These are phyloP conservation scores for Leptocoma aspasia DNA, from an alignment of 2,113 vertebrate species.

Conservation along the genomic window DNA sequence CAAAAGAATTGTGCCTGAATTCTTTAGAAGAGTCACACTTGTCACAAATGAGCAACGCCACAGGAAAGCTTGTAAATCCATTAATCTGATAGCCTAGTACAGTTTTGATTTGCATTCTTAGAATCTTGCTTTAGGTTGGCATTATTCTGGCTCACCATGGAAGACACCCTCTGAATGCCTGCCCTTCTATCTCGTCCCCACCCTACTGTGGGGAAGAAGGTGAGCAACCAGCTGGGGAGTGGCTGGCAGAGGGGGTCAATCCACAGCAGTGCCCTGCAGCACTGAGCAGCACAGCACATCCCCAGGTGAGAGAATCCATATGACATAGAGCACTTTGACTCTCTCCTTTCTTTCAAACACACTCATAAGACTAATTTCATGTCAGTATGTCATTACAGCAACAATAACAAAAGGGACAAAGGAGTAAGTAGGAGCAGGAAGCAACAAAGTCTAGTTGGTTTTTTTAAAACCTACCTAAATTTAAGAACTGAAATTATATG, in stretches of 20 bases:
- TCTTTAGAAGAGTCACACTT: not conserved
- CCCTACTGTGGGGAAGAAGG: accelerated
- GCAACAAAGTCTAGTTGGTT: not conserved
- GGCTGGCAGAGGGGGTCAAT: not conserved
- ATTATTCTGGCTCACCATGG: not conserved
- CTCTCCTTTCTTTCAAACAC: not conserved
- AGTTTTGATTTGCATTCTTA: not conserved
- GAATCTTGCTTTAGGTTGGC: not conserved
- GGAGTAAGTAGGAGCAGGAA: not conserved
- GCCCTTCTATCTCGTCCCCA: not conserved
- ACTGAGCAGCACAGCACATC: accelerated
- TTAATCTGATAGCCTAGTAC: not conserved
- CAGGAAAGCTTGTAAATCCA: not conserved
- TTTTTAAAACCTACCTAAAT: not conserved
- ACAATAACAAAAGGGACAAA: not conserved
- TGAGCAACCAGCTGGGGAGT: accelerated
- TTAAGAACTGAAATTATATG: not conserved
- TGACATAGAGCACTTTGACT: not conserved
- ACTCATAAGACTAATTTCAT: not conserved
- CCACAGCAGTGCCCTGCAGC: not conserved
- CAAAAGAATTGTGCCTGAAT: not conserved
- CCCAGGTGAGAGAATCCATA: accelerated
- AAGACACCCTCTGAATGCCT: not conserved
- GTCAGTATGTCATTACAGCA: not conserved
- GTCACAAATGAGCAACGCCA: not conserved